Conservation (phyloP, 2,888 invertebrate genomes). For the Cataglyphis rosenhaueri region DNA sequence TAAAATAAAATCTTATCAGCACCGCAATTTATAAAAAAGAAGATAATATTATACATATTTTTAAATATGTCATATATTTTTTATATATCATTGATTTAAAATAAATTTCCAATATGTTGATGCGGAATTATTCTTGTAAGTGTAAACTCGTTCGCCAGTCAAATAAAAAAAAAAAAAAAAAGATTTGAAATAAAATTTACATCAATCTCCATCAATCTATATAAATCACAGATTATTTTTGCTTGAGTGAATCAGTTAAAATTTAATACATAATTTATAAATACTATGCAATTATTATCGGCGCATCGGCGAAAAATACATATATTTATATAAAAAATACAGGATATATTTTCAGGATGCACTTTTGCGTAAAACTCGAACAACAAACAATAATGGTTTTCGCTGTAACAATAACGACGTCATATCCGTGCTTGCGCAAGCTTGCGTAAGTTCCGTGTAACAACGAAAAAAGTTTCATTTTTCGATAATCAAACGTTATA, state of each 20-base stretch:
- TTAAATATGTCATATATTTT: not conserved
- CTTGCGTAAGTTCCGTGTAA: not conserved
- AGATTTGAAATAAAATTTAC: not conserved
- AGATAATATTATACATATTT: not conserved
- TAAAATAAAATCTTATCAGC: not conserved
- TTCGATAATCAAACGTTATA: constrained; percentile 4
- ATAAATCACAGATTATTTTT: not conserved
- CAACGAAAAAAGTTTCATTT: not conserved
- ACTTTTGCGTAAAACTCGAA: not conserved
- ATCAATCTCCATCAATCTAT: not conserved
- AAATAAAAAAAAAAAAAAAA: not conserved
- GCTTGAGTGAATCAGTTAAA: not conserved
- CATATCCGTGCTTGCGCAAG: constrained; percentile 3
- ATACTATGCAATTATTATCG: not conserved
- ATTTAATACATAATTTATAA: constrained; percentile 3
- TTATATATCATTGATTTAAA: not conserved
- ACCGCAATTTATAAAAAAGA: not conserved
- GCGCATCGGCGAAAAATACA: not conserved
- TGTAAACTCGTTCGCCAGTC: not conserved
- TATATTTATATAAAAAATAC: not conserved
- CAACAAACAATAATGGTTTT: constrained; percentile 7
- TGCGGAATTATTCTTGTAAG: not conserved
- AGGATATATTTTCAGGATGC: not conserved
- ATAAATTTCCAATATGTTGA: not conserved
- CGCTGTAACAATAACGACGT: constrained; percentile 29